Percentiles rank a stretch among this genome's conserved stretches.
Conservation (phyloP, 2,888 invertebrate species). For the Oxycera nigricornis region DNA sequence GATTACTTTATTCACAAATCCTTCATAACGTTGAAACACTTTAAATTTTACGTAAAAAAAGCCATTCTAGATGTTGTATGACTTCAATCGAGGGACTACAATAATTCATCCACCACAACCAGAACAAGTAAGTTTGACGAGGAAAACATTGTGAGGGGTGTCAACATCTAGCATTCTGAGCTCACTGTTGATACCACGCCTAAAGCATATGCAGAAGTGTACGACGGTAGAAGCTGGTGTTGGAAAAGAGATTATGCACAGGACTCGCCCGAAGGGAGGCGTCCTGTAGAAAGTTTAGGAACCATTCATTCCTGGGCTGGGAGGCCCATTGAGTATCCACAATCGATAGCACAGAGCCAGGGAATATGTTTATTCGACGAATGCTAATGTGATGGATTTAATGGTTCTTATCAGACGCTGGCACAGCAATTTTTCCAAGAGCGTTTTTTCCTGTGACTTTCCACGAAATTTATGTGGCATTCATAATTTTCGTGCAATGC, state of each 20-base stretch:
- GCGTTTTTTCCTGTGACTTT: slow-evolving; percentile 19
- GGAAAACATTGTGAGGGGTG: background rate
- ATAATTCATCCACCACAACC: background rate
- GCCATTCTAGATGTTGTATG: no score
- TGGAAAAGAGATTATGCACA: background rate
- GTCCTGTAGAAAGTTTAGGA: background rate
- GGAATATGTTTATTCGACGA: slow-evolving; percentile 40
- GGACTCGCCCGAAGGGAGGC: no score
- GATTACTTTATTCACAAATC: no score
- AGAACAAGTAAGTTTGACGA: background rate
- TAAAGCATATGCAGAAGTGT: background rate
- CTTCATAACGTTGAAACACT: no score
- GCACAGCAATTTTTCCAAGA: slow-evolving; percentile 43
- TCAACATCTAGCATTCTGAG: background rate
- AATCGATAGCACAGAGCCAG: slow-evolving; percentile 35
- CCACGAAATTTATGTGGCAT: slow-evolving; percentile 42
- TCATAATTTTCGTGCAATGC: slow-evolving; percentile 42
- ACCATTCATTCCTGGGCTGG: background rate
- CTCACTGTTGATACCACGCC: no score
- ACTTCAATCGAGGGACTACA: no score
- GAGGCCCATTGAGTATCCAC: slow-evolving; percentile 36
- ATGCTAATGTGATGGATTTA: slow-evolving; percentile 47
- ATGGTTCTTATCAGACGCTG: slow-evolving; percentile 46
- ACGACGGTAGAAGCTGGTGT: background rate
- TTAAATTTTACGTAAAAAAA: no score